Conservation (phyloP, 2,888 invertebrate species). For the Scaptomyza reducta region DNA sequence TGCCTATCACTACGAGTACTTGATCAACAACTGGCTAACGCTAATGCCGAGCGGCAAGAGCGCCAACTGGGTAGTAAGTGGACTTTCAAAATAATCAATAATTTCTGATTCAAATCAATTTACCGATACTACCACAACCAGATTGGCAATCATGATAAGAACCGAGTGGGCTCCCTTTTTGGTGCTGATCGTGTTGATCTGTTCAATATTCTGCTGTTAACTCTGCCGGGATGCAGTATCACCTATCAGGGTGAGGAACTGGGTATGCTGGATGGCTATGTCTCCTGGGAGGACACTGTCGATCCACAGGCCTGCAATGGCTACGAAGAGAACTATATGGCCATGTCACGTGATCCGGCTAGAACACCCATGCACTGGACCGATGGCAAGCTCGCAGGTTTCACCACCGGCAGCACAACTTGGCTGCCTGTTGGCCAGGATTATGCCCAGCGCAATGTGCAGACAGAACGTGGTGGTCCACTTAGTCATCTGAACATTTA, state of each 20-base stretch:
- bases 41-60: conserved; percentile 85
- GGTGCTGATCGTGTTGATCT: conserved; percentile 88
- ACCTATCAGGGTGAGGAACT: conserved; percentile 95
- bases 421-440: conserved; percentile 85
- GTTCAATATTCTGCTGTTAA: conserved; percentile 90
- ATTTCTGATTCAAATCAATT: conserved; percentile 3
- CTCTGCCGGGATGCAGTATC: conserved; percentile 93
- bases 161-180: conserved; percentile 87
- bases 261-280: conserved; percentile 88
- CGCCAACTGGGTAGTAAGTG: conserved; percentile 88
- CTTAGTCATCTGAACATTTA: conserved; percentile 87
- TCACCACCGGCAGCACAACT: conserved; percentile 73
- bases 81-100: neutral
- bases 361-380: conserved; percentile 88
- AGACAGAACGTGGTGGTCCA: conserved; percentile 83
- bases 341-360: conserved; percentile 86
- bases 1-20: conserved; percentile 85
- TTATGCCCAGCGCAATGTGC: conserved; percentile 87
- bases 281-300: conserved; percentile 87
- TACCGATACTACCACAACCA: conserved; percentile 62
- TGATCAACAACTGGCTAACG: conserved; percentile 86
- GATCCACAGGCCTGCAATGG: conserved; percentile 88
- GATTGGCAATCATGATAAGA: conserved; percentile 90
- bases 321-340: conserved; percentile 86
- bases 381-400: conserved; percentile 80